Conservation (phyloP, 1,140 invertebrate genomes). For the Nasonia vitripennis region DNA sequence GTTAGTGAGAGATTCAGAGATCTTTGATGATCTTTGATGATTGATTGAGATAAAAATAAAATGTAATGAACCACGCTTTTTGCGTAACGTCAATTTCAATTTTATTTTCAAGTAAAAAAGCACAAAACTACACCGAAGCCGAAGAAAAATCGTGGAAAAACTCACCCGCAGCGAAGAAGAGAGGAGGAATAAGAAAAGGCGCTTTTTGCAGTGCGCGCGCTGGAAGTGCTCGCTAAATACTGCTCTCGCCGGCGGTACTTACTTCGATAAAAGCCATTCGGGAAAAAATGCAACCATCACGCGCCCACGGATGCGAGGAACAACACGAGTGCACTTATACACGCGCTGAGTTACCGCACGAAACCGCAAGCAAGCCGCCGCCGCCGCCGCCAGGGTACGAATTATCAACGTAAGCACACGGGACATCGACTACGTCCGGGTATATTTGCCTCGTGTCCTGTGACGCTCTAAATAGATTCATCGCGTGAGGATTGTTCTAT, state of each 20-base stretch:
- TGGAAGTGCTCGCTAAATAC: constrained; percentile 11
- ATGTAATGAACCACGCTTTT: no score
- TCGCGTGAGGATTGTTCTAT: no score
- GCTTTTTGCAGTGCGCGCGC: not conserved
- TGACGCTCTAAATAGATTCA: no score
- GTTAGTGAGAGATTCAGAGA: no score
- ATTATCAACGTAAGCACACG: not conserved
- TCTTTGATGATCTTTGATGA: no score
- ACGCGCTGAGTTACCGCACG: not conserved
- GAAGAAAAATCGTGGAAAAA: not conserved
- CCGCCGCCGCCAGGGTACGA: not conserved
- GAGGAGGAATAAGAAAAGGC: not conserved
- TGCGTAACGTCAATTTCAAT: no score
- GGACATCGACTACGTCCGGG: not conserved
- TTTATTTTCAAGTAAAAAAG: not conserved
- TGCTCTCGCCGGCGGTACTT: not conserved
- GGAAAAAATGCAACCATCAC: constrained; percentile 24
- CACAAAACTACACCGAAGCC: not conserved
- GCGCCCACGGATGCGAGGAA: constrained; percentile 5
- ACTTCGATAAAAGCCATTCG: constrained; percentile 35
- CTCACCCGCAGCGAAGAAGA: not conserved
- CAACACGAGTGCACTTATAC: not conserved
- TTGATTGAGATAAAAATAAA: no score
- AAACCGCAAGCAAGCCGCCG: not conserved
- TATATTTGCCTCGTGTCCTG: not conserved